A percentile compares a stretch with the other conserved stretches of the same genome.
phyloP scores from a whole-genome alignment of 2,888 invertebrate genomes.

The Autographa pulchrina region DNA sequence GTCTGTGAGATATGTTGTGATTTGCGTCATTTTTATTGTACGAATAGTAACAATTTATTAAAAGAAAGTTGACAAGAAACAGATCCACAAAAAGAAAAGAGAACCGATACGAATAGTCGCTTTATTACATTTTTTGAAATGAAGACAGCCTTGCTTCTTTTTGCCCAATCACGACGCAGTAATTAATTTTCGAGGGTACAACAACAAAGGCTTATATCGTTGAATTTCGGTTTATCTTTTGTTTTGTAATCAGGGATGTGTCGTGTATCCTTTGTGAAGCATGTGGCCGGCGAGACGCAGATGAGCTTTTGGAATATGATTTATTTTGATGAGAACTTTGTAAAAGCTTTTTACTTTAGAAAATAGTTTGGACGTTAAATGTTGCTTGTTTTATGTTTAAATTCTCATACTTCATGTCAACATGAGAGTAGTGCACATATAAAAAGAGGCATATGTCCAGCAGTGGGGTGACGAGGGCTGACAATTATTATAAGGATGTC shows the following conservation, averaged over 20 bases:
- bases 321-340: not conserved
- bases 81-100: not conserved
- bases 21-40: not conserved
- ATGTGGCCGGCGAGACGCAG: not conserved
- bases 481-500: too few relatives aligned
- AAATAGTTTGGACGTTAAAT: not conserved
- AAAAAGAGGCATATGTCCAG: too few relatives aligned
- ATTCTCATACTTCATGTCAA: too few relatives aligned
- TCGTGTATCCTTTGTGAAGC: not conserved
- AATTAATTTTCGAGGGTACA: slow-evolving; percentile 41
- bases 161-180: slow-evolving; percentile 42
- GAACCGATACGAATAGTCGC: too few relatives aligned
- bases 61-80: not conserved
- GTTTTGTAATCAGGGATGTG: not conserved
- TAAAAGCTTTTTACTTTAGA: not conserved
- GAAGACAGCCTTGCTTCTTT: slow-evolving; percentile 24
- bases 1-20: slow-evolving; percentile 3
- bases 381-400: not conserved
- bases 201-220: slow-evolving; percentile 19
- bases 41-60: not conserved
- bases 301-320: not conserved
- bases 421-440: too few relatives aligned
- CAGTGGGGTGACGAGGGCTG: too few relatives aligned
- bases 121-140: too few relatives aligned
- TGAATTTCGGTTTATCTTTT: slow-evolving; percentile 8